A percentile compares a stretch with the other conserved stretches of the same genome.
Evolutionary conservation across 2,888 invertebrate species (phyloP).

Genomic region (Drosophila eohydei): DNA sequence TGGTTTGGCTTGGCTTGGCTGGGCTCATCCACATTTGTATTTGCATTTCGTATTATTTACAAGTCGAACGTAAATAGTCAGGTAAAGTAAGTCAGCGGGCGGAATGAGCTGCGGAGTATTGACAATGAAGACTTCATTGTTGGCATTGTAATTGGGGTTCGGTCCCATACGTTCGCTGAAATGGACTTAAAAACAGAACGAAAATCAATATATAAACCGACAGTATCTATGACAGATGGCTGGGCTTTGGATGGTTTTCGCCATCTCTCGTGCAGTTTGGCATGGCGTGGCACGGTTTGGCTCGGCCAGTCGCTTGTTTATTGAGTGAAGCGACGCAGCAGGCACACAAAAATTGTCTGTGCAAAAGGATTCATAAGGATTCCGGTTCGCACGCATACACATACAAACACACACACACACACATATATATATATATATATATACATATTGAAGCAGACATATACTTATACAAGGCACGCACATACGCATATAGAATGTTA

Average conservation of each 20-base stretch:
- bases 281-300: constrained; percentile 2
- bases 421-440: neutral
- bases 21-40: constrained; percentile 61
- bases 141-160: constrained; percentile 42
- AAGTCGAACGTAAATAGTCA: constrained; percentile 68
- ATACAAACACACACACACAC: constrained; percentile 41
- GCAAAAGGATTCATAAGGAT: constrained; percentile 77
- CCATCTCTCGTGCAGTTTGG: constrained; percentile 22
- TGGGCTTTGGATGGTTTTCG: constrained; percentile 53
- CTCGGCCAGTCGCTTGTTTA: constrained; percentile 55
- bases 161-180: constrained; percentile 15
- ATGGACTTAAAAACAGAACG: constrained; percentile 12
- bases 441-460: neutral
- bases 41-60: constrained; percentile 77
- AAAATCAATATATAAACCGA: constrained; percentile 69
- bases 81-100: constrained; percentile 42
- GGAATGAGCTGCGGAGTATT: neutral
- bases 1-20: constrained; percentile 69
- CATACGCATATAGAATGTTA: constrained; percentile 57
- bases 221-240: constrained; percentile 79
- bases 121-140: constrained; percentile 58
- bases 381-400: constrained; percentile 61
- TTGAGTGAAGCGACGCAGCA: constrained; percentile 65
- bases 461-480: constrained; percentile 15
- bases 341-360: constrained; percentile 47